These are phyloP conservation scores for Bos taurus DNA, from an alignment of 2,113 vertebrate species.

Conservation along the genomic window DNA sequence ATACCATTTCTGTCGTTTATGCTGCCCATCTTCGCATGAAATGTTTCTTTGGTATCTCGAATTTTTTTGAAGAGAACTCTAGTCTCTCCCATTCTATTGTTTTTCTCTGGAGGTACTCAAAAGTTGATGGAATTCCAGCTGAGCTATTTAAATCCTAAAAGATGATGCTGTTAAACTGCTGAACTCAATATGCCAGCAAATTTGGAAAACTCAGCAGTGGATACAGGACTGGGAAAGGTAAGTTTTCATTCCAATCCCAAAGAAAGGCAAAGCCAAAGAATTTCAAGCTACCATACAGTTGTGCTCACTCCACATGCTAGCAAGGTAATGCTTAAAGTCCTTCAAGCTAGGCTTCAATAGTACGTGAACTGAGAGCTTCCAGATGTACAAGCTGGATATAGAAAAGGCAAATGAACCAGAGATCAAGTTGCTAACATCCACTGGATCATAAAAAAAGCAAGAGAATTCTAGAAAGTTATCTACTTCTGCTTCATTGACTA, in stretches of 20 bases:
- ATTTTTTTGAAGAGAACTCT: not conserved
- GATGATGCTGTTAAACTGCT: not conserved
- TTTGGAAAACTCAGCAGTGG: not conserved
- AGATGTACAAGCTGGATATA: not conserved
- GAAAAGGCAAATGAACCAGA: not conserved
- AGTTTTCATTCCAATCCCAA: not conserved
- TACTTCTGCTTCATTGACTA: not conserved
- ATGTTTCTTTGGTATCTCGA: not conserved
- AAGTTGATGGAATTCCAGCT: not conserved
- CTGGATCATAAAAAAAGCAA: not conserved
- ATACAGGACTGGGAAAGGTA: not conserved
- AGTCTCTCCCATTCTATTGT: not conserved
- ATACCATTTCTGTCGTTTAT: not conserved
- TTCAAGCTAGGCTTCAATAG: not conserved
- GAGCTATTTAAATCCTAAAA: not conserved
- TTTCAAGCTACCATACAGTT: not conserved
- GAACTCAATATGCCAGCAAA: not conserved
- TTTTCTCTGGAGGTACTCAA: not conserved
- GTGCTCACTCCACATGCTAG: not conserved
- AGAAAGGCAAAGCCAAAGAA: not conserved
- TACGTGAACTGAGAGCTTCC: not conserved
- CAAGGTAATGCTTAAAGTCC: not conserved
- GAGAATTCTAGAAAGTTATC: not conserved
- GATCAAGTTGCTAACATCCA: not conserved
- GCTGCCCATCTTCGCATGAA: not conserved